Conservation (phyloP, 2,888 invertebrate genomes). For the Erebia aethiops region DNA sequence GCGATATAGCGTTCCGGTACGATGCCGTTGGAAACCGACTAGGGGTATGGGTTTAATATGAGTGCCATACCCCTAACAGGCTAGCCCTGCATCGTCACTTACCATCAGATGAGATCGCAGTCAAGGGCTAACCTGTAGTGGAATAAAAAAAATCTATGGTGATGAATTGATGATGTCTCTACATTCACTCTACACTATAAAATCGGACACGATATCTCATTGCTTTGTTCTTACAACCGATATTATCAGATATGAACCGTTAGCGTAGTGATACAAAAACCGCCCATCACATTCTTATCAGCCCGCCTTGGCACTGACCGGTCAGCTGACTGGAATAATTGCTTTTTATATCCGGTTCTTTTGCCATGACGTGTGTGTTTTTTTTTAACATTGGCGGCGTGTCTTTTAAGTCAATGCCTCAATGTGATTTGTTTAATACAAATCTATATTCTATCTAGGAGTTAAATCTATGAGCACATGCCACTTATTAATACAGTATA, state of each 20-base stretch:
- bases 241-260: constrained; percentile 51
- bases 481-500: background rate
- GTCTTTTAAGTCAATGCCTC: background rate
- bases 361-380: constrained; percentile 11
- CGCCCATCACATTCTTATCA: constrained; percentile 48
- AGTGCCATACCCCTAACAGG: no score
- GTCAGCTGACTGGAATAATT: constrained; percentile 52
- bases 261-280: constrained; percentile 48
- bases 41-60: no score
- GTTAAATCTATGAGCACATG: background rate
- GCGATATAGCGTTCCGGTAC: no score
- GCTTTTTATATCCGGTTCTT: constrained; percentile 43
- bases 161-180: constrained; percentile 24
- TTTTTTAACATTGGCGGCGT: background rate
- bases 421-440: background rate
- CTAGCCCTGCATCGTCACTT: no score
- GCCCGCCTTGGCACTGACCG: constrained; percentile 46
- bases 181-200: constrained; percentile 32
- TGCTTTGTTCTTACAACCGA: constrained; percentile 46
- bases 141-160: no score
- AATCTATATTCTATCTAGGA: background rate
- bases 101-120: no score
- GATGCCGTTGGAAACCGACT: no score
- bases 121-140: no score
- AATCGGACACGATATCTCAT: constrained; percentile 50